Evolutionary conservation across 2,888 invertebrate species (phyloP), one percentile per base, ranked within the genome.

Genomic region (Eremobia ochroleuca): DNA sequence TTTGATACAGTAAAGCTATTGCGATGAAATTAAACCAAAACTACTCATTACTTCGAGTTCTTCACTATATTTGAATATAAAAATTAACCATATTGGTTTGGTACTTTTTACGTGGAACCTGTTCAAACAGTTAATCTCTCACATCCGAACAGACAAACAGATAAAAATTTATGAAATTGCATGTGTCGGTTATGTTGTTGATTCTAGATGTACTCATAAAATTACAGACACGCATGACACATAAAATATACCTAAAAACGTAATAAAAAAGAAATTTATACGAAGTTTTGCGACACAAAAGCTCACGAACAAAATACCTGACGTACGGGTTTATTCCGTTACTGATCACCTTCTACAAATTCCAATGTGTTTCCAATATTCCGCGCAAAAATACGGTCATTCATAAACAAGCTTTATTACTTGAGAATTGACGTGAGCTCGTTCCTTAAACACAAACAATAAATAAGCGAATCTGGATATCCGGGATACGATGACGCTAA

Each of bases 401-500:
- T 83, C 85, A 88, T 85, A 89, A 90, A 90, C 88, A 89, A 88
- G 83, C 82, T 90, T 91, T 91, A 92, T 92, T 92, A 87, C 86
- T 83, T 40, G 66, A 73, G 76, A 88, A 86, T 89, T 85, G 86
- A 87, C 85, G 86, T 86, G 86, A 77, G 84, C 87, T 72, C 77
- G 83, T 89, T 90, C 79, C 86, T 86, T 86, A 66, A 86, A 90
- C 91, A 91, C 86, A 66, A 86, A 90, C 91, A 91, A 93, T 94
- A 94, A 94, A 94, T 94, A 91, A 92, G 87, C 75, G 80, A 89
- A 90, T 87, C 87, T 90, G 85, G 92, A 89, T 92, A 92, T 94
- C 93, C 92, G 90, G 93, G 92, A 89, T 90, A 93, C 83, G 65
- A 71, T 87, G 91, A 91, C 92, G 89, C 88, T 91, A 90, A 90